These are phyloP conservation scores for Holotrichia oblita DNA, from an alignment of 1,140 invertebrate genomes.

Conservation along the genomic window DNA sequence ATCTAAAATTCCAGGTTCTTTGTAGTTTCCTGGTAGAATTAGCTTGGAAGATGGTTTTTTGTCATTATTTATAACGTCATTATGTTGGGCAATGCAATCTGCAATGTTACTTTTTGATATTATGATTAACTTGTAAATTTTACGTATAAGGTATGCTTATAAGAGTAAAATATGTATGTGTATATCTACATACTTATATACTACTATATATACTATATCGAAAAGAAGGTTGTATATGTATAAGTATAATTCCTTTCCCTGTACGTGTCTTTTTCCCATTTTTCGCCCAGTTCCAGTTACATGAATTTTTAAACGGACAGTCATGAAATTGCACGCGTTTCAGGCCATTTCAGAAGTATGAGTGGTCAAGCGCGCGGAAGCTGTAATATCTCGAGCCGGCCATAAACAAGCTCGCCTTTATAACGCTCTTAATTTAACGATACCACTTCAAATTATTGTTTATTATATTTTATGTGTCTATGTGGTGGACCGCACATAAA, in stretches of 20 bases:
- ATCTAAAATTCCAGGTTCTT: too few species aligned
- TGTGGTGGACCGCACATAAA: constrained; percentile 33
- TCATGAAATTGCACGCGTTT: constrained; percentile 51
- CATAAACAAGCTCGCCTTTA: constrained; percentile 50
- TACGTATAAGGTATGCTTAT: too few species aligned
- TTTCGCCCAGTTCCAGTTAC: background rate
- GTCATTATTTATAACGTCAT: too few species aligned
- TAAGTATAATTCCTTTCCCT: constrained; percentile 11
- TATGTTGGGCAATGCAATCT: too few species aligned
- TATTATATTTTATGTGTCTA: constrained; percentile 50
- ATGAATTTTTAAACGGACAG: constrained; percentile 49
- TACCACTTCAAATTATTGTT: constrained; percentile 52
- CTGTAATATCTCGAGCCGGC: constrained; percentile 46
- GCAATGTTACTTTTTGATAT: too few species aligned
- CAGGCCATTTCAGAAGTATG: constrained; percentile 49
- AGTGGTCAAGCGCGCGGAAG: constrained; percentile 48
- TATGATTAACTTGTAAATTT: too few species aligned
- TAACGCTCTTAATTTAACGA: constrained; percentile 50
- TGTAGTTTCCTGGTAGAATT: too few species aligned
- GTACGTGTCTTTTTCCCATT: background rate
- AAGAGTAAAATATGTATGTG: too few species aligned
- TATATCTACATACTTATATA: too few species aligned
- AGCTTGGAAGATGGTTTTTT: too few species aligned
- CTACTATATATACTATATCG: too few species aligned
- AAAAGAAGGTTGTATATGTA: background rate